Conservation (phyloP, 2,113 vertebrate genomes). For the Pongo pygmaeus region DNA sequence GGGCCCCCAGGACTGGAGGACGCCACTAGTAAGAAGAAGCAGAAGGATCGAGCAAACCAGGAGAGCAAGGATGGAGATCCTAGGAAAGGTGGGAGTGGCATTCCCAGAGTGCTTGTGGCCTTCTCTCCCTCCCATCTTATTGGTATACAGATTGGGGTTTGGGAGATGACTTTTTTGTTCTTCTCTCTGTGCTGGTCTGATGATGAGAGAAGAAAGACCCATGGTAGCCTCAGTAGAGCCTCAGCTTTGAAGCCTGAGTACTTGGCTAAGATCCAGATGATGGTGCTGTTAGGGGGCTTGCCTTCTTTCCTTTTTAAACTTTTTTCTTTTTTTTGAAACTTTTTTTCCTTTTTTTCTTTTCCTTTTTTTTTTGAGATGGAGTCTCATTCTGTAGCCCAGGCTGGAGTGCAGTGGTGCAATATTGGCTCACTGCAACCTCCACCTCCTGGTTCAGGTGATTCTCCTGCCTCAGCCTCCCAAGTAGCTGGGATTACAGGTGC, state of each 20-base stretch:
- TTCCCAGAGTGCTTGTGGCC: background rate
- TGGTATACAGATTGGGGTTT: background rate
- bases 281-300: background rate
- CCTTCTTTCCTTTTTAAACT: background rate
- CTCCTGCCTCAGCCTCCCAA: too few species aligned
- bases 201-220: background rate
- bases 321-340: background rate
- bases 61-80: constrained; percentile 95
- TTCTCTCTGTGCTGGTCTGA: background rate
- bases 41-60: constrained; percentile 97
- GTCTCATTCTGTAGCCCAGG: too few species aligned
- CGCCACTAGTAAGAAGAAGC: constrained; percentile 94
- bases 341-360: background rate
- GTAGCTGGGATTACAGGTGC: too few species aligned
- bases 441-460: too few species aligned
- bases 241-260: background rate
- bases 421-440: too few species aligned
- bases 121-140: background rate
- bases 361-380: too few species aligned
- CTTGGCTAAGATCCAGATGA: background rate
- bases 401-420: too few species aligned
- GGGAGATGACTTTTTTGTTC: background rate
- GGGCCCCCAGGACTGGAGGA: constrained; percentile 85
- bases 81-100: constrained; percentile 85
- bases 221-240: background rate